These are phyloP conservation scores for Etheostoma perlongum DNA, from an alignment of 2,797 vertebrate species.

Conservation along the genomic window DNA sequence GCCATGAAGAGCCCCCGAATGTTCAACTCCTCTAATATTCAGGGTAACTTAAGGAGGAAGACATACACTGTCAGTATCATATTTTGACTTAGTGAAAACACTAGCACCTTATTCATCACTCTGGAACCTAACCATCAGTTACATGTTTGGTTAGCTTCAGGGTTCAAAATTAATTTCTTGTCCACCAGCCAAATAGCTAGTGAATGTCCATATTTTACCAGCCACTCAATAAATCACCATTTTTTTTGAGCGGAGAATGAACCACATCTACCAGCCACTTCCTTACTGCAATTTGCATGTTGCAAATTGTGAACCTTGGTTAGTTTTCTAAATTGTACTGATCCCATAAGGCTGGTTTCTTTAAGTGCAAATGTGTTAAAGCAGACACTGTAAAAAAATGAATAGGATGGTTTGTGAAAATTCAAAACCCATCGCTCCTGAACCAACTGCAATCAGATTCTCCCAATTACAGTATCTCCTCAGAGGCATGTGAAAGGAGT, in stretches of 20 bases:
- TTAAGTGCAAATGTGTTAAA: constrained; percentile 40
- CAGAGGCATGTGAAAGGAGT: constrained; percentile 42
- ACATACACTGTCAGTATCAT: neutral
- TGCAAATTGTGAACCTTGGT: too few species aligned
- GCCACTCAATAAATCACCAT: too few species aligned
- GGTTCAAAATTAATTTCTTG: too few species aligned
- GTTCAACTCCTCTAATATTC: constrained; percentile 1
- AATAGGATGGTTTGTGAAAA: constrained; percentile 44
- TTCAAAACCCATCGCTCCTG: constrained; percentile 51
- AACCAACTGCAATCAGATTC: constrained; percentile 50
- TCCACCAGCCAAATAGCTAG: too few species aligned
- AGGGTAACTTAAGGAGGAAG: neutral
- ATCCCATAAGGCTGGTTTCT: constrained; percentile 39
- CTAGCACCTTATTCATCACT: neutral
- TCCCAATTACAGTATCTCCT: constrained; percentile 21
- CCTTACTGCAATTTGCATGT: too few species aligned
- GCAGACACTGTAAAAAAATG: constrained; percentile 46
- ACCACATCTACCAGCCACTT: too few species aligned
- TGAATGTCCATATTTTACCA: too few species aligned
- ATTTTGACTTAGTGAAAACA: neutral
- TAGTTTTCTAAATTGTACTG: constrained; percentile 3
- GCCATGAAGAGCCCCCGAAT: neutral
- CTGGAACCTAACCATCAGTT: constrained; percentile 30
- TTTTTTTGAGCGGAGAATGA: too few species aligned
- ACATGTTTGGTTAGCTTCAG: neutral